Percentiles rank a stretch among this genome's conserved stretches.
Conservation (phyloP, 2,888 invertebrate genomes). For the Sipha maydis region DNA sequence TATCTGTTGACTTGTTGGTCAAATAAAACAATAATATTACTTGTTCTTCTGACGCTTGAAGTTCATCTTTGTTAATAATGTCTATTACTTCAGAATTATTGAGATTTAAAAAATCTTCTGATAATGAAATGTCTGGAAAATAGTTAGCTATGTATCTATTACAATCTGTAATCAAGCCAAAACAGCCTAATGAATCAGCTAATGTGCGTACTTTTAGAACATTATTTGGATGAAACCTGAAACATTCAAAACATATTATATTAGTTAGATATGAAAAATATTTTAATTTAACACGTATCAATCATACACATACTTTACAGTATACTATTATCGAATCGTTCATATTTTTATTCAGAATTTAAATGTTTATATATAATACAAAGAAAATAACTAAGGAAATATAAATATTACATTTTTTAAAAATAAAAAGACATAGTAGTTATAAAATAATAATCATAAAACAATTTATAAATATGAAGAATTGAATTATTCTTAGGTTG, state of each 20-base stretch:
- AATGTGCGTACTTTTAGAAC: slow-evolving; percentile 83
- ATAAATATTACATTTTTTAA: too few species aligned
- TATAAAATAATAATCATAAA: too few species aligned
- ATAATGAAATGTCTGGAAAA: slow-evolving; percentile 80
- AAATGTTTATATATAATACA: too few species aligned
- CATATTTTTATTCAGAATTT: too few species aligned
- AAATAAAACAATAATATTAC: slow-evolving; percentile 65
- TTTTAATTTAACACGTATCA: neutral
- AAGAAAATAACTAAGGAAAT: too few species aligned
- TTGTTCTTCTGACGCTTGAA: slow-evolving; percentile 82
- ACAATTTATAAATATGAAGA: too few species aligned
- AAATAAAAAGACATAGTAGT: too few species aligned
- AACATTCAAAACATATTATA: slow-evolving; percentile 58
- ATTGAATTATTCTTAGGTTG: too few species aligned
- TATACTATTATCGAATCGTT: too few species aligned
- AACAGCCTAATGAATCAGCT: slow-evolving; percentile 81
- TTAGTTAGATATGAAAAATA: neutral
- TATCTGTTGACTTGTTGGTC: neutral
- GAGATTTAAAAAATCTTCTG: slow-evolving; percentile 80
- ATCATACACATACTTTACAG: too few species aligned
- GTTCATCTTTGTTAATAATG: slow-evolving; percentile 79
- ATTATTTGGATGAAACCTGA: slow-evolving; percentile 80
- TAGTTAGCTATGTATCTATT: slow-evolving; percentile 83
- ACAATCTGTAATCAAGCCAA: slow-evolving; percentile 76
- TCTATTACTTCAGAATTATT: slow-evolving; percentile 74